Percentiles rank a stretch among this genome's conserved stretches.
phyloP scores from a whole-genome alignment of 2,888 invertebrate genomes.

The Cepaea hortensis region DNA sequence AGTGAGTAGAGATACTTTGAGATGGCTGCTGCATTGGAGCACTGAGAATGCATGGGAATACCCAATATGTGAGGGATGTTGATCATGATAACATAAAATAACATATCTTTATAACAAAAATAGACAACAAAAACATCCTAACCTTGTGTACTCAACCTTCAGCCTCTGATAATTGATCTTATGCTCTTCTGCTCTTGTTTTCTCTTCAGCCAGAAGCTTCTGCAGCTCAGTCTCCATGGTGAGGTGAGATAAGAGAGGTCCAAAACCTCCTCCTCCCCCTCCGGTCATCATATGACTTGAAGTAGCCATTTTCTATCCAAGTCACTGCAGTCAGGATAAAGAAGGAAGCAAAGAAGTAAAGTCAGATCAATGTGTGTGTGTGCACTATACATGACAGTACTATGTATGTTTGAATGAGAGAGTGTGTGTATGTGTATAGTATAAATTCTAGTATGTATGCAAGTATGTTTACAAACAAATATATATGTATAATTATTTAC shows the following conservation, averaged over 20 bases:
- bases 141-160: constrained; percentile 75
- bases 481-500: too few relatives aligned
- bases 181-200: constrained; percentile 74
- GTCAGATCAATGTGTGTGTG: too few relatives aligned
- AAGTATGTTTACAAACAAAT: too few relatives aligned
- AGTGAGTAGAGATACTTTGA: too few relatives aligned
- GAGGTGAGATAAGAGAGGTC: constrained; percentile 63
- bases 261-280: constrained; percentile 48
- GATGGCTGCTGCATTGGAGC: too few relatives aligned
- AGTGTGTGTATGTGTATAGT: too few relatives aligned
- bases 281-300: constrained; percentile 54
- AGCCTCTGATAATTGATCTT: constrained; percentile 75
- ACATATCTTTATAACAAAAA: not conserved
- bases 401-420: too few relatives aligned
- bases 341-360: too few relatives aligned
- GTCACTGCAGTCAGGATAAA: not conserved
- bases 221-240: constrained; percentile 74
- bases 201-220: constrained; percentile 75
- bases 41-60: too few relatives aligned
- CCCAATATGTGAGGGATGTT: too few relatives aligned
- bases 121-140: not conserved
- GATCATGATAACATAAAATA: not conserved
- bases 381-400: too few relatives aligned
- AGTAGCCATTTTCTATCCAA: constrained; percentile 48
- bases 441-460: too few relatives aligned